These are phyloP conservation scores for Malurus splendens DNA, from an alignment of 2,797 vertebrate species.

Conservation along the genomic window DNA sequence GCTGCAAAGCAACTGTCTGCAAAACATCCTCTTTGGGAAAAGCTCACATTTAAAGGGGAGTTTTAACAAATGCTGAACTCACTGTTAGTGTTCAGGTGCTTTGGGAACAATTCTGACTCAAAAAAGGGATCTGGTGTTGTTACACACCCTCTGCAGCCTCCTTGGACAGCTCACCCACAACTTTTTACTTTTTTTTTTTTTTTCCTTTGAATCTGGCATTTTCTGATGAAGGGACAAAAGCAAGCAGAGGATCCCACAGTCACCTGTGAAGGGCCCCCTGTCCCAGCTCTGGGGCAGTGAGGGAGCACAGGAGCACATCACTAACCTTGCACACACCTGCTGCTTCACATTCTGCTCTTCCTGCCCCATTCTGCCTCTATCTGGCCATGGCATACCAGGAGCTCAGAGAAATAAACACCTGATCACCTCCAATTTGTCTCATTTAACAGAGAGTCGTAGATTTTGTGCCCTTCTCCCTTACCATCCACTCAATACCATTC, in stretches of 20 bases:
- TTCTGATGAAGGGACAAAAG: background rate
- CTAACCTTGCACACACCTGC: background rate
- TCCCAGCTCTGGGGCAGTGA: background rate
- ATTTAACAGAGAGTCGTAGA: background rate
- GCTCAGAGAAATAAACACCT: background rate
- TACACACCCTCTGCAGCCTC: background rate
- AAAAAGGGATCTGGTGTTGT: background rate
- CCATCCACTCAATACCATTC: background rate
- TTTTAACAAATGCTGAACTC: accelerated
- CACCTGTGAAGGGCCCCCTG: background rate
- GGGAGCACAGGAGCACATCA: background rate
- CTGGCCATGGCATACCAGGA: background rate
- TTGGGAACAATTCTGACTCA: background rate
- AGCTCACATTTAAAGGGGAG: background rate
- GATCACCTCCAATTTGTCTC: background rate
- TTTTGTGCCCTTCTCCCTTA: background rate
- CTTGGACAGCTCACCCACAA: accelerated
- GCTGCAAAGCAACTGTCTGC: background rate
- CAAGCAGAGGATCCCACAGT: background rate
- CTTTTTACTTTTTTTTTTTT: accelerated
- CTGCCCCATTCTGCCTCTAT: background rate
- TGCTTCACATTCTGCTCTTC: background rate
- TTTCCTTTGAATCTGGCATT: background rate
- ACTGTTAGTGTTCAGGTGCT: background rate
- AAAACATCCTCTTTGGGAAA: background rate